Evolutionary conservation across 2,888 invertebrate genomes (phyloP).

Genomic region (Cyclophora albipunctata): DNA sequence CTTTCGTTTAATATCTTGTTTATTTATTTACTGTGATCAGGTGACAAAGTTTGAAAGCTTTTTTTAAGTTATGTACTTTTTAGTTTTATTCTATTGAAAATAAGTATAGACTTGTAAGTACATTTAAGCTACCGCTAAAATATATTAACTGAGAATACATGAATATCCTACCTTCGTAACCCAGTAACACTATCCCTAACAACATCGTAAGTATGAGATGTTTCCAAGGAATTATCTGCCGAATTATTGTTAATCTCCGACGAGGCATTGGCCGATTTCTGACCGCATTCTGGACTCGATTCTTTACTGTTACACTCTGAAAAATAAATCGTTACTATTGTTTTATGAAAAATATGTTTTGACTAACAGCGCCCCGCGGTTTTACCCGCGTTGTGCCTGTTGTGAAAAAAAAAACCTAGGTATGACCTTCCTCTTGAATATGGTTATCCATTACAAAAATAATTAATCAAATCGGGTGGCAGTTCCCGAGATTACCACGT

Average conservation of each 20-base stretch:
- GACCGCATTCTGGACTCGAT: conserved; percentile 26
- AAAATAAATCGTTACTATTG: not conserved
- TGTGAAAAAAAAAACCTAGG: too few species aligned
- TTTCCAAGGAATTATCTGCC: conserved; percentile 17
- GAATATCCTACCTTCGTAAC: conserved; percentile 32
- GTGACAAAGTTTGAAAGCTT: not conserved
- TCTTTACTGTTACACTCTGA: conserved; percentile 15
- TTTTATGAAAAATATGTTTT: too few species aligned
- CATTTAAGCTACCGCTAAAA: too few species aligned
- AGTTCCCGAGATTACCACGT: too few species aligned
- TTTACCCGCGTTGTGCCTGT: too few species aligned
- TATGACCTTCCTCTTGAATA: too few species aligned
- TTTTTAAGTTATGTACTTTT: not conserved
- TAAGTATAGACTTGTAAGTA: too few species aligned
- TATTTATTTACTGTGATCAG: not conserved
- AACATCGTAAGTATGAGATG: conserved; percentile 32
- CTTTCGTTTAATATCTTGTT: not conserved
- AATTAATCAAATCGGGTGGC: too few species aligned
- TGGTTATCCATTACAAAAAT: too few species aligned
- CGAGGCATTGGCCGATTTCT: conserved; percentile 24
- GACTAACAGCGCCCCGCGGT: too few species aligned
- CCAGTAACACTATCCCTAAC: conserved; percentile 37
- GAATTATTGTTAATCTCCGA: conserved; percentile 21
- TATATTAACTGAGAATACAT: not conserved
- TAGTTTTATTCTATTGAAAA: not conserved